phyloP scores from a whole-genome alignment of 2,113 vertebrate species.

The Myocastor coypus region DNA sequence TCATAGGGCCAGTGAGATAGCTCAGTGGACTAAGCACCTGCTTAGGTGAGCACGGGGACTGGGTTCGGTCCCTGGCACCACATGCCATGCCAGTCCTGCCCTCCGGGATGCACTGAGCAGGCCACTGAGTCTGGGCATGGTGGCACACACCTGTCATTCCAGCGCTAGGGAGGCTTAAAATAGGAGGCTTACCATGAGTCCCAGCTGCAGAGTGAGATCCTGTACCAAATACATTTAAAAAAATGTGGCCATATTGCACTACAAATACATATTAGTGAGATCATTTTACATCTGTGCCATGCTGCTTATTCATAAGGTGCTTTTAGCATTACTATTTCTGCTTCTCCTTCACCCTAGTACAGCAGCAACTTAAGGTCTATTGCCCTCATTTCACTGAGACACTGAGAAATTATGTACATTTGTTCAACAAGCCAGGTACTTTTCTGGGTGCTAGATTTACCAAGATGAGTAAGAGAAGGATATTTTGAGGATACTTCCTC shows the following conservation, averaged over 20 bases:
- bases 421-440: conserved; percentile 6
- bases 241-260: neutral
- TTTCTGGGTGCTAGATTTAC: neutral
- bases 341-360: neutral
- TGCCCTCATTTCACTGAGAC: neutral
- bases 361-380: neutral
- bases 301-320: neutral
- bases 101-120: too few relatives aligned
- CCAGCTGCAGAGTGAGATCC: too few relatives aligned
- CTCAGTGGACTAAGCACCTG: too few relatives aligned
- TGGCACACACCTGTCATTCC: too few relatives aligned
- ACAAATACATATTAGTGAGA: neutral
- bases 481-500: neutral
- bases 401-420: neutral
- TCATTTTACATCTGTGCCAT: neutral
- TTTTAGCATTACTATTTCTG: neutral
- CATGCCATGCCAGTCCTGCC: too few relatives aligned
- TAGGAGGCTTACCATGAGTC: too few relatives aligned
- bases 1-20: too few relatives aligned
- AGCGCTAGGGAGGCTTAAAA: too few relatives aligned
- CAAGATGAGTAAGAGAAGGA: neutral
- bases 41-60: too few relatives aligned
- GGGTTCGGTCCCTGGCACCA: too few relatives aligned
- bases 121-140: too few relatives aligned
- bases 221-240: neutral